Evolutionary conservation across 2,888 invertebrate genomes (phyloP), one percentile per base, ranked within the genome.

Genomic region (Eupithecia inturbata): DNA sequence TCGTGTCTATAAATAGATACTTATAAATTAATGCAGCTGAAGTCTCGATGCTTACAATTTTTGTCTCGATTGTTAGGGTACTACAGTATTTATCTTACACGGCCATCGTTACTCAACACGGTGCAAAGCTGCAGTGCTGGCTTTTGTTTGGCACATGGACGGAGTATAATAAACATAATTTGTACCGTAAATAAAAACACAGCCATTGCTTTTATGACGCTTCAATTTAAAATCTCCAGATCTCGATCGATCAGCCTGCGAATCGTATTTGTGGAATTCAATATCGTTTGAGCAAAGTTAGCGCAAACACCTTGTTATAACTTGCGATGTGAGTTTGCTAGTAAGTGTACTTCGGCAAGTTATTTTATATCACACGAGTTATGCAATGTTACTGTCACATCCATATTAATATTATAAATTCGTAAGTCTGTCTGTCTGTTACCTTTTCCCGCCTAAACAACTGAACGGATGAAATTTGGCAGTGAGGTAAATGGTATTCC

Each of bases 41-140:
- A 57, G 57, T 57, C 12, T 57, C 57, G 14, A 57, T 57, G 26
- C 57, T 12, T 57, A 57, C 57, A 57, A 57, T 57, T 26, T 26
- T 57, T 26, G 57, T 57, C 26, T 57, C 63, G 62, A 74, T 77
- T 71, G 67, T 71, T 69, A 75, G 71, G 71, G 45, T 70, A 63
- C 33, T 19, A 67, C 36, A 72, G 70, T 60, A 73, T 74, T 75
- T 77, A 76, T 78, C 68, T 72, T 74, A 75, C 64, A 69, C 74
- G 77, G 77, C n/a, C 64, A 76, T 78, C 75, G 75, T 77, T 74
- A 75, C 75, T 79, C 78, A 76, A 74, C 75, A 69, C 73, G 36
- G 62, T 57, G 72, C 73, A 77, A 67, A 73, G 70, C 68, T 71
- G 72, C 62, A 68, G 45, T 53, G 69, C 73, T 77, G 73, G 60